Base-by-base conservation (phyloP, 1,140 invertebrate genomes). In the Teleogryllus occipitalis region DNA sequence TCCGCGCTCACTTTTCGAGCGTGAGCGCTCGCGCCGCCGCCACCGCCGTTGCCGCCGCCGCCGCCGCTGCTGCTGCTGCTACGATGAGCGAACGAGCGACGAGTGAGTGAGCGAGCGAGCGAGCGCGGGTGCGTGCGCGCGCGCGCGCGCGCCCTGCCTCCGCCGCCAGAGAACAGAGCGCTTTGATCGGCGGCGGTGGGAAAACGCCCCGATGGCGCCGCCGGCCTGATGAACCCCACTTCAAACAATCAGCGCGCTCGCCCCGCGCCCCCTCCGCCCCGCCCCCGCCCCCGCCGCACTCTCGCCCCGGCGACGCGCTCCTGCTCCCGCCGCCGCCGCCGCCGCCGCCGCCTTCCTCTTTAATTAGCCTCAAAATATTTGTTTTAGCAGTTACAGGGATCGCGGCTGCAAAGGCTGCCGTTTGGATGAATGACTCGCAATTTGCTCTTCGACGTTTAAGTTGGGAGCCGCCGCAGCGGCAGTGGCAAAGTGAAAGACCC, bases 281-380 rank as follows among this genome's bases (percentile, higher is more conserved):
- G 10, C 54, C n/a, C 49, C 15, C 49, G 15, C 49, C 49, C 49
- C 49, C 49, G 15, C 15, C 49, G 54, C 18, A 14, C 54, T 65
- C 54, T 65, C 54, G 10, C 54, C 54, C 27, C 27, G 27, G 27
- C 27, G 27, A 39, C 27, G 27, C 27, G 27, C 27, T 39, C 27
- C 27, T 39, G 27, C 27, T 39, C 27, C 27, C 18, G 54, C 54
- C 54, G 10, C 49, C 49, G 49, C 49, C 49, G 49, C 49, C 15
- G 49, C 49, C 49, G 10, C 54, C 54, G 54, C 54, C 54, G 54
- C 54, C 54, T 65, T 65, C 54, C 54, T 65, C 54, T 65, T 65
- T 65, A 65, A 65, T 65, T 65, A 65, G 54, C 54, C 54, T 65
- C 54, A 65, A 65, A 65, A 65, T 65, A 65, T 65, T 54, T 65